Evolutionary conservation across 2,113 vertebrate species (phyloP), one percentile per base, ranked within the genome.

Genomic region (Pseudolaguvia tuberculata): DNA sequence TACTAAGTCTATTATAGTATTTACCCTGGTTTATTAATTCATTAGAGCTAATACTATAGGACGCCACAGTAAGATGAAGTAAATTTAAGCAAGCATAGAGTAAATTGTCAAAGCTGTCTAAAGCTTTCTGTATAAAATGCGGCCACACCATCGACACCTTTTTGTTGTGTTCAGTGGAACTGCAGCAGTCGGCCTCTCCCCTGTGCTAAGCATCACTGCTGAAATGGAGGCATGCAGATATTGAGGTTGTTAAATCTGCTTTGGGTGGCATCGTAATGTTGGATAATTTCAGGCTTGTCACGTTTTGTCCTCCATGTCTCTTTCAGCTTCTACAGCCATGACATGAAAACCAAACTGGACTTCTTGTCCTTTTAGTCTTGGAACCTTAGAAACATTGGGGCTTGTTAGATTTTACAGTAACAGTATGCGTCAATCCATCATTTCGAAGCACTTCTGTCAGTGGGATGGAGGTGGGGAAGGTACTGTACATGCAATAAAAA

Each of bases 21-120:
- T 4, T 35, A 35, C 3, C 3, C 31, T 6, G 6, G 31, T 35
- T 4, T 35, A 35, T 35, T 35, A 35, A 35, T 35, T 35, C 6
- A 35, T 35, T 35, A 35, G 31, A 4, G 31, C 6, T 35, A 35
- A 35, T 35, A 35, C 31, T 35, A 35, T 35, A 35, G 31, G 6
- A 35, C 6, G 3, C 31, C 6, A 6, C 31, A 35, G 6, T 35
- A 35, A 35, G 31, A 4, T 3, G 3, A 35, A 35, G 6, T 35
- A 35, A 35, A n/a, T n/a, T n/a, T n/a, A n/a, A n/a, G 53, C 51
- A 56, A 23, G 53, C 56, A 58, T 29, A 58, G 27, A 61, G 57
- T 4, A 61, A 18, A 35, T 31, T 31, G 15, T 57, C 15, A 4
- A 14, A 14, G 17, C 56, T 58, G 25, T 58, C 7, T 18, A 8